Percentiles rank a stretch among this genome's conserved stretches.
phyloP scores from a whole-genome alignment of 2,797 vertebrate genomes.

The Lagocephalus sceleratus region DNA sequence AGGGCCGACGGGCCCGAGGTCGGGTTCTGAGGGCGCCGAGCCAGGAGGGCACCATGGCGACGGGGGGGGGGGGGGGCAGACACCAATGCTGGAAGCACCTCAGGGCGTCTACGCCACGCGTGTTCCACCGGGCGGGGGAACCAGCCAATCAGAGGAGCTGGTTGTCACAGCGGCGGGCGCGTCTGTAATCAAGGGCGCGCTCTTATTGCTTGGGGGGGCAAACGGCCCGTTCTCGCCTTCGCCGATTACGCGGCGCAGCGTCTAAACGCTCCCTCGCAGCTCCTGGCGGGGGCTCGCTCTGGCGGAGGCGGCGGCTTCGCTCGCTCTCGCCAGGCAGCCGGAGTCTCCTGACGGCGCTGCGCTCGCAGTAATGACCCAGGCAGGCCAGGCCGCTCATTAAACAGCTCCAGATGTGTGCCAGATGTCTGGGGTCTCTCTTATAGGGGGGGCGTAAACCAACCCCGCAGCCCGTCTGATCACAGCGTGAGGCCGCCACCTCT shows the following conservation, averaged over 20 bases:
- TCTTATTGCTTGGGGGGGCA: conserved; percentile 31
- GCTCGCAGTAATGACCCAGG: conserved; percentile 32
- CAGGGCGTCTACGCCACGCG: too few species aligned
- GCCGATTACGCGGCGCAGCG: conserved; percentile 24
- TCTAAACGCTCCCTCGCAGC: conserved; percentile 10
- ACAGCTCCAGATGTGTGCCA: conserved; percentile 68
- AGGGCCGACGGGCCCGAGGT: too few species aligned
- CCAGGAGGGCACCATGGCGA: too few species aligned
- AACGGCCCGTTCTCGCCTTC: conserved; percentile 21
- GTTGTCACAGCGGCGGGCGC: too few species aligned
- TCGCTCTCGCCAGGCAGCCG: conserved; percentile 28
- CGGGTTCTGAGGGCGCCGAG: too few species aligned
- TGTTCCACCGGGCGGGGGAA: too few species aligned
- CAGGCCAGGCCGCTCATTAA: conserved; percentile 62
- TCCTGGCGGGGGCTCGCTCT: conserved; percentile 11
- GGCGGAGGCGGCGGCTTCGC: conserved; percentile 24
- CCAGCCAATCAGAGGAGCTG: conserved; percentile 27
- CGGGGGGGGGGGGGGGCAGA: too few species aligned
- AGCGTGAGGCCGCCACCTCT: conserved; percentile 26
- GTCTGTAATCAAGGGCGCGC: not conserved
- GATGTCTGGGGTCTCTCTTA: conserved; percentile 51
- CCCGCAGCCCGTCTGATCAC: conserved; percentile 13
- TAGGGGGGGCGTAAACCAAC: conserved; percentile 22
- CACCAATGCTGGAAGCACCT: too few species aligned
- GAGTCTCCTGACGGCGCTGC: conserved; percentile 26